Percentiles rank a stretch among this genome's conserved stretches.
phyloP scores from a whole-genome alignment of 2,888 invertebrate genomes.

The Melangyna quadrimaculata region DNA sequence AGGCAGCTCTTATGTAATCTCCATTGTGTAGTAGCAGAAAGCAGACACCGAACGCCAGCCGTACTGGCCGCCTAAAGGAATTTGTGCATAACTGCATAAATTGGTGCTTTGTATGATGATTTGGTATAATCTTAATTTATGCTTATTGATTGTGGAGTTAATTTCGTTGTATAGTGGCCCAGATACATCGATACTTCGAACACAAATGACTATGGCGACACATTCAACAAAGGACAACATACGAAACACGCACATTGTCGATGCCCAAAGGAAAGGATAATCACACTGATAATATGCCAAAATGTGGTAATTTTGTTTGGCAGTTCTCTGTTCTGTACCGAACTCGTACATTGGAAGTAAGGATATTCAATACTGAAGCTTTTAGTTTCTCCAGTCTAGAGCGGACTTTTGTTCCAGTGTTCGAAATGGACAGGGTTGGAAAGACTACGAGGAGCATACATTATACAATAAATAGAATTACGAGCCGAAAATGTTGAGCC shows the following conservation, averaged over 20 bases:
- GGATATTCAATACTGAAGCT: not conserved
- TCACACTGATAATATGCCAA: slow-evolving; percentile 58
- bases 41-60: not conserved
- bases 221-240: not conserved
- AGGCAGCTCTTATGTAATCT: not conserved
- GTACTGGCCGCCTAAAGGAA: not conserved
- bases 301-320: slow-evolving; percentile 45
- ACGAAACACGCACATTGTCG: slow-evolving; percentile 16
- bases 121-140: slow-evolving; percentile 68
- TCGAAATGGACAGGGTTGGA: not conserved
- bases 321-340: not conserved
- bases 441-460: not conserved
- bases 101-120: slow-evolving; percentile 68
- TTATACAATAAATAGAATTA: slow-evolving; percentile 56
- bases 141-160: slow-evolving; percentile 63
- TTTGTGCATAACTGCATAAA: slow-evolving; percentile 59
- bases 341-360: not conserved
- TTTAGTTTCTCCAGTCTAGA: not conserved
- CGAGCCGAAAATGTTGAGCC: slow-evolving; percentile 50
- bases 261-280: slow-evolving; percentile 31
- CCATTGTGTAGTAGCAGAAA: slow-evolving; percentile 15
- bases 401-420: not conserved
- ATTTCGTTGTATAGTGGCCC: slow-evolving; percentile 8
- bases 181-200: not conserved
- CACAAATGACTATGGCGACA: not conserved